phyloP scores from a whole-genome alignment of 2,888 invertebrate species.

The Helicoverpa assulta region DNA sequence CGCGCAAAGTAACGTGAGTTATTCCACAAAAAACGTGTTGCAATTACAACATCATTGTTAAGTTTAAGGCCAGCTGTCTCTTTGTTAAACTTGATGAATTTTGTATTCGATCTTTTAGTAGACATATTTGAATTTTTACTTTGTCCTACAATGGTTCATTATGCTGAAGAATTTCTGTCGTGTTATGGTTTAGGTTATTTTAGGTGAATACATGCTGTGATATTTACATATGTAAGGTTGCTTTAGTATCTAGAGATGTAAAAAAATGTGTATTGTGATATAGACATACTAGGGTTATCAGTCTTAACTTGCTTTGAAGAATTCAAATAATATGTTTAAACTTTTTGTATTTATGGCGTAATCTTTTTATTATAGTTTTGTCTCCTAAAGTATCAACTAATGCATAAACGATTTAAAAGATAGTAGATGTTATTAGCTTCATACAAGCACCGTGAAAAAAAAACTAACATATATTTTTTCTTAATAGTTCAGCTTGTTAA shows the following conservation, averaged over 20 bases:
- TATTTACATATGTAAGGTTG: slow-evolving; percentile 14
- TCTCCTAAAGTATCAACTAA: too few species aligned
- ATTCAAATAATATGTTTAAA: too few species aligned
- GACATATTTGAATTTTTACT: slow-evolving; percentile 32
- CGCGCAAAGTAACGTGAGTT: slow-evolving; percentile 26
- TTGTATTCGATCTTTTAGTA: slow-evolving; percentile 59
- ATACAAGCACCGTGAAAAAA: too few species aligned
- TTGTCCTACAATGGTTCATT: slow-evolving; percentile 47
- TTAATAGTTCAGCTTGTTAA: too few species aligned
- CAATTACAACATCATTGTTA: slow-evolving; percentile 70
- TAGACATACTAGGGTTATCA: not conserved
- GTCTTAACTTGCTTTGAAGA: too few species aligned
- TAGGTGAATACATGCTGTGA: slow-evolving; percentile 11
- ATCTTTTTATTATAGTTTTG: too few species aligned
- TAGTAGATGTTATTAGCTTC: too few species aligned
- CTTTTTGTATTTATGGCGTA: too few species aligned
- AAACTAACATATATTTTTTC: too few species aligned
- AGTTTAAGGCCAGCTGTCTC: slow-evolving; percentile 66
- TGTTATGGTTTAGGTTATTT: slow-evolving; percentile 15
- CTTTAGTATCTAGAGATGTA: slow-evolving; percentile 4
- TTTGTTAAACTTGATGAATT: slow-evolving; percentile 61
- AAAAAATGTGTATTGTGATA: not conserved
- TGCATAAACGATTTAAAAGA: too few species aligned
- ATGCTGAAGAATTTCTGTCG: slow-evolving; percentile 24
- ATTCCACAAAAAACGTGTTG: slow-evolving; percentile 57